Base-by-base conservation (phyloP, 1,140 invertebrate species). In the Drosophila pandora region DNA sequence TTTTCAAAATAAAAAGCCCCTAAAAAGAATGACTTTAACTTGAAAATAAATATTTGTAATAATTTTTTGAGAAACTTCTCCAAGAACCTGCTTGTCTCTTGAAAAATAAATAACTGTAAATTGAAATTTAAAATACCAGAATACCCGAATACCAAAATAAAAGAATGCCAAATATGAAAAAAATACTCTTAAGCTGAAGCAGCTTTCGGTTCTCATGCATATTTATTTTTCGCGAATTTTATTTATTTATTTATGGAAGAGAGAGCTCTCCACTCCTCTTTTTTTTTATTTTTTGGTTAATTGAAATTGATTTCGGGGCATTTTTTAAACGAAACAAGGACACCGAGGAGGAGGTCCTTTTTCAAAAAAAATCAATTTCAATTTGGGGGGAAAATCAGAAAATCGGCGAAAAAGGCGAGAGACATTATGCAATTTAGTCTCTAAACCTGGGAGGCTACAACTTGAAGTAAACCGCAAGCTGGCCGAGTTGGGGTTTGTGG, bases 291-390 rank as follows among this genome's bases (percentile, higher is more conserved):
- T 28, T 28, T 84, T 72, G 80, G 81, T 84, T 84, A 84, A 84
- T 84, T 84, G 80, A 79, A 84, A 84, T 84, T 84, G 80, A 79
- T 84, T 84, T 84, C 59, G 25, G 4, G 30, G 6, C 5, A 6
- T 22, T 50, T 69, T 53, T 30, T 9, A 25, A 25, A 21, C 12
- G 39, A 48, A n/a, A 4, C 23, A 25, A 28, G 25, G 25, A 28
- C 25, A 28, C 22, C 4, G 34, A 43, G 9, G 9, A 34, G 32
- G 32, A 34, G 10, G 10, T 37, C 34, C 41, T 59, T 56, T 60
- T 59, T 47, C 61, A 61, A 61, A 74, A 84, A 74, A 84, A 85
- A 85, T 85, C 81, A 80, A 84, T 85, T 84, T 85, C 73, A 74
- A 69, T 67, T 56, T 80, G 65, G 28, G 17, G 17, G 17, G 17